A percentile compares a stretch with the other conserved stretches of the same genome.
Conservation (phyloP, 2,797 vertebrate species). For the Pteropus rufus region DNA sequence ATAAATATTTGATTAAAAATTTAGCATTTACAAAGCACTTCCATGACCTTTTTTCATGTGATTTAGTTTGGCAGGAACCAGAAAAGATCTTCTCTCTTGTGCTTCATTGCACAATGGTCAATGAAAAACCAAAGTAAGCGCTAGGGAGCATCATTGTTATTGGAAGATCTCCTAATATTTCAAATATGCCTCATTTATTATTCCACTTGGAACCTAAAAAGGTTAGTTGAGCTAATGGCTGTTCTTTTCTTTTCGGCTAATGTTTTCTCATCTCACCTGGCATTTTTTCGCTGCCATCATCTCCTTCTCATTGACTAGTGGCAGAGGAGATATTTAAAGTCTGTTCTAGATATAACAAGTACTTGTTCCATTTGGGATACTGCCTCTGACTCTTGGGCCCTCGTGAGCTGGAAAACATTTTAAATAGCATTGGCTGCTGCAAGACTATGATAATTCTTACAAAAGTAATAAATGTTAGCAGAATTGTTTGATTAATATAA, state of each 20-base stretch:
- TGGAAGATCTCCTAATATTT: neutral
- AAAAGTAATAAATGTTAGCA: conserved; percentile 69
- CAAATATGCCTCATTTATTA: neutral
- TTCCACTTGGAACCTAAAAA: neutral
- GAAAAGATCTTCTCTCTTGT: neutral
- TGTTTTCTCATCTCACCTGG: neutral
- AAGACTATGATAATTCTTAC: conserved; percentile 28
- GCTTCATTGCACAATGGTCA: neutral
- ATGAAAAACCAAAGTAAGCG: neutral
- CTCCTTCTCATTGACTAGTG: neutral
- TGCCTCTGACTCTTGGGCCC: neutral
- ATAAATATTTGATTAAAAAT: neutral
- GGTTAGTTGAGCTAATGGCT: neutral
- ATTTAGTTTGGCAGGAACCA: conserved; percentile 3
- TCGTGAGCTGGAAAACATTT: neutral
- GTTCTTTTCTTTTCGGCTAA: neutral
- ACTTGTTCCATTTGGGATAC: neutral
- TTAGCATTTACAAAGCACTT: neutral
- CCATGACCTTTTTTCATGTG: neutral
- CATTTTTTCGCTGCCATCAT: neutral
- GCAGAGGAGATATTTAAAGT: neutral
- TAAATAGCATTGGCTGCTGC: neutral
- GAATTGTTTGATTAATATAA: conserved; percentile 56
- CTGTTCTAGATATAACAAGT: neutral
- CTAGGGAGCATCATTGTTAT: neutral